Evolutionary conservation across 2,113 vertebrate species (phyloP), one percentile per base, ranked within the genome.

Genomic region (Uria lomvia): DNA sequence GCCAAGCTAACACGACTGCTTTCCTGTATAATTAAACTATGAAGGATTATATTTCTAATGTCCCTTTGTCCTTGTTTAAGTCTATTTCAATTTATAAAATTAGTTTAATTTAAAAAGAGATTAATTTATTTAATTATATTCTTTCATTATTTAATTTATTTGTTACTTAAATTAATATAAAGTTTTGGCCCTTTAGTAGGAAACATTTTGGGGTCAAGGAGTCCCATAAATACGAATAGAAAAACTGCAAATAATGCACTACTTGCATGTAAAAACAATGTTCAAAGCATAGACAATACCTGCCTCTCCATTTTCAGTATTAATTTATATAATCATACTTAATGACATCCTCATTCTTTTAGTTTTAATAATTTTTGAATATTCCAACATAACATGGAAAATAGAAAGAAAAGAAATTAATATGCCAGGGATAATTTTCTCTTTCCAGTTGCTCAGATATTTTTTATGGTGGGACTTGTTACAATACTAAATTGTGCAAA

Each of bases 21-120:
- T 91, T 77, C 52, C 11, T 65, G 5, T 59, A 71, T 77, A 84
- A 89, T 91, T 81, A 74, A 68, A 32, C 84, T 67, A 30, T 38
- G n/a, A 81, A 68, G 9, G 5, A 71, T 94, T 94, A 67, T 67
- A 24, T 78, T 94, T 74, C 47, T 67, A 30, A 84, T 87, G 24
- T 91, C 49, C 7, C 4, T 89, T 95, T 95, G 67, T 80, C 88
- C 50, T 95, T 94, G n/a, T 87, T 90, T 90, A 78, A 59, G 18
- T 70, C 70, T 92, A 15, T 15, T 71, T 85, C 45, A 67, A 26
- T 85, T 40, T 84, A 42, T 47, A 58, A 71, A 92, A 75, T 65
- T 38, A 63, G 5, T 74, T 94, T 67, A 79, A 73, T 29, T 91
- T 82, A 29, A 67, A 89, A 90, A 15, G 12, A 79, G 21, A 82